phyloP scores from a whole-genome alignment of 2,113 vertebrate genomes.

The Triplophysa siluroides region DNA sequence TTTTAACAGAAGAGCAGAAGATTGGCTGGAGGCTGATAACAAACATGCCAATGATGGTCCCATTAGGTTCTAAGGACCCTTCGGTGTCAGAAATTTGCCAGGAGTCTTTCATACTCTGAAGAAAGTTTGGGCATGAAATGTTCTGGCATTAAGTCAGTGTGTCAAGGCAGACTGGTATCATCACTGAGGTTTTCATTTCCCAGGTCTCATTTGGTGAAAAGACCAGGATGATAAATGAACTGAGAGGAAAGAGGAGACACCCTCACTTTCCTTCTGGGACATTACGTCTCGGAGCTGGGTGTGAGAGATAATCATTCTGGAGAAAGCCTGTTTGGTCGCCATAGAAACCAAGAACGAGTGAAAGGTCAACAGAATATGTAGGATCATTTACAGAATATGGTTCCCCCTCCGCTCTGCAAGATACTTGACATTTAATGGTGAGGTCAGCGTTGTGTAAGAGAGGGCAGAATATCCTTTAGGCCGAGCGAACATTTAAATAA shows the following conservation, averaged over 20 bases:
- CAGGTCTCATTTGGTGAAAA: background rate
- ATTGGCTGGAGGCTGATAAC: background rate
- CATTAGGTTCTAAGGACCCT: background rate
- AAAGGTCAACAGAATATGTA: constrained; percentile 29
- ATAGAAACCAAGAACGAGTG: constrained; percentile 37
- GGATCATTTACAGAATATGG: constrained; percentile 33
- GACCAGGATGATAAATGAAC: constrained; percentile 2
- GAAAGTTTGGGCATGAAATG: background rate
- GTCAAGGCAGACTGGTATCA: background rate
- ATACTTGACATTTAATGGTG: constrained; percentile 39
- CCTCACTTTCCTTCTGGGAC: background rate
- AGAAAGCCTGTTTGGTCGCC: constrained; percentile 18
- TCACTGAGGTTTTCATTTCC: background rate
- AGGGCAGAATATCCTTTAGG: constrained; percentile 30
- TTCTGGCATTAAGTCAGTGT: background rate
- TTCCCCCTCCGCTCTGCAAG: constrained; percentile 26
- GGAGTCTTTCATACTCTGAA: background rate
- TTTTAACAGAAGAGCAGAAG: constrained; percentile 1
- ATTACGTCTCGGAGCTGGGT: background rate
- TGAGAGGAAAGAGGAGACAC: background rate
- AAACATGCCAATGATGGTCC: background rate
- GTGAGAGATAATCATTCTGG: background rate
- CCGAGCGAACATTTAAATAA: constrained; percentile 15
- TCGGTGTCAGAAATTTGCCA: background rate
- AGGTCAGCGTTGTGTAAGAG: constrained; percentile 27